Evolutionary conservation across 2,888 invertebrate species (phyloP).

Genomic region (Biston stratarius): DNA sequence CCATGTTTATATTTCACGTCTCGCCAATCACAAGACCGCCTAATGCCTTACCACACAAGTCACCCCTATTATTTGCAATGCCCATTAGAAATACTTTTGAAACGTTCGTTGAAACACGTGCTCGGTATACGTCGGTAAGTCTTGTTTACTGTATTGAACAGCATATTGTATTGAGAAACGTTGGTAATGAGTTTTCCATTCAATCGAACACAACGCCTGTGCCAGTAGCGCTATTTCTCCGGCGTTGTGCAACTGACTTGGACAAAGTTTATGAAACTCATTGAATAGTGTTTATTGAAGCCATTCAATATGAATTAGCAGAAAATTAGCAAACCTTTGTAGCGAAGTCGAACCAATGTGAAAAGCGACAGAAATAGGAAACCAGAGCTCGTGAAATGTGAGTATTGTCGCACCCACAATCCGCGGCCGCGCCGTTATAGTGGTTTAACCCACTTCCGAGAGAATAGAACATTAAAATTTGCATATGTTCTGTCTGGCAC

Average conservation of each 20-base stretch:
- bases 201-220: conserved; percentile 15
- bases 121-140: conserved; percentile 35
- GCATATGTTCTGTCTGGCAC: conserved; percentile 37
- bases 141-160: conserved; percentile 21
- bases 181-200: conserved; percentile 24
- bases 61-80: conserved; percentile 42
- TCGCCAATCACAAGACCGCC: conserved; percentile 54
- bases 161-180: conserved; percentile 21
- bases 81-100: conserved; percentile 37
- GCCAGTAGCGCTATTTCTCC: conserved; percentile 16
- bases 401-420: conserved; percentile 59
- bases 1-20: conserved; percentile 67
- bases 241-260: conserved; percentile 20
- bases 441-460: conserved; percentile 53
- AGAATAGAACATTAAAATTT: conserved; percentile 44
- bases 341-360: conserved; percentile 8
- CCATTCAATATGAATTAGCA: conserved; percentile 28
- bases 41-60: conserved; percentile 34
- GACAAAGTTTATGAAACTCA: conserved; percentile 23
- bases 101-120: conserved; percentile 36
- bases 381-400: conserved; percentile 52
- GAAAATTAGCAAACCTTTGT: conserved; percentile 31
- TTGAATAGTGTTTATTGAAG: conserved; percentile 25
- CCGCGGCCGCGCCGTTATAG: conserved; percentile 52
- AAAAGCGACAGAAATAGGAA: conserved; percentile 51